Evolutionary conservation across 2,797 vertebrate species (phyloP).

Genomic region (Tiaroga cobitis): DNA sequence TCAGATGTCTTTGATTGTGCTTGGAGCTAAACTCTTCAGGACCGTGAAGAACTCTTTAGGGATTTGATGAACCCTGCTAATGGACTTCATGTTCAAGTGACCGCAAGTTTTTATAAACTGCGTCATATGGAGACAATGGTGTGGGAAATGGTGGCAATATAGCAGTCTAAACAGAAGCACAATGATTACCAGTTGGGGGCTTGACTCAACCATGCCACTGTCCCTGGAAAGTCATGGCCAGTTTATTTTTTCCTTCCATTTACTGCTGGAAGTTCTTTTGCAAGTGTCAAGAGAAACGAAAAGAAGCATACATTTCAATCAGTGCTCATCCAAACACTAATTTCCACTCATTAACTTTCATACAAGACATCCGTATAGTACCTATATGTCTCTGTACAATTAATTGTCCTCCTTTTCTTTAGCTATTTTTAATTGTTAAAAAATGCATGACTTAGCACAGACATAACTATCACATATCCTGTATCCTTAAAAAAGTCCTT

Average conservation of each 20-base stretch:
- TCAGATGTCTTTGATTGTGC: neutral
- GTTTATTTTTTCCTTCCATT: slow-evolving; percentile 15
- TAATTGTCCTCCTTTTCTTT: slow-evolving; percentile 31
- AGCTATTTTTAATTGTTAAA: slow-evolving; percentile 59
- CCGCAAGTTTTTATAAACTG: slow-evolving; percentile 8
- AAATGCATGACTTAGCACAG: slow-evolving; percentile 64
- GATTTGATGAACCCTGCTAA: neutral
- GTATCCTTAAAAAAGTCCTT: slow-evolving; percentile 51
- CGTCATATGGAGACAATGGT: slow-evolving; percentile 1
- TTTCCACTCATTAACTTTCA: slow-evolving; percentile 2
- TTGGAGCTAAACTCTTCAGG: neutral
- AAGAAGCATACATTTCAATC: neutral
- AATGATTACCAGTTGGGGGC: slow-evolving; percentile 12
- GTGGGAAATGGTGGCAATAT: neutral
- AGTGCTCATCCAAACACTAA: neutral
- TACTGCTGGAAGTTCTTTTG: slow-evolving; percentile 1
- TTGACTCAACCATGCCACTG: slow-evolving; percentile 17
- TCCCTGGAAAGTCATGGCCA: neutral
- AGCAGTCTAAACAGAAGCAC: slow-evolving; percentile 22
- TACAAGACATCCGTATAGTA: neutral
- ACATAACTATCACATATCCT: slow-evolving; percentile 66
- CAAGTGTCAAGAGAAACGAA: neutral
- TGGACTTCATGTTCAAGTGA: neutral
- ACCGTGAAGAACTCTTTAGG: neutral
- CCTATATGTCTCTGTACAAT: neutral